Evolutionary conservation across 2,888 invertebrate genomes (phyloP).

Genomic region (Drosophila kokeensis): DNA sequence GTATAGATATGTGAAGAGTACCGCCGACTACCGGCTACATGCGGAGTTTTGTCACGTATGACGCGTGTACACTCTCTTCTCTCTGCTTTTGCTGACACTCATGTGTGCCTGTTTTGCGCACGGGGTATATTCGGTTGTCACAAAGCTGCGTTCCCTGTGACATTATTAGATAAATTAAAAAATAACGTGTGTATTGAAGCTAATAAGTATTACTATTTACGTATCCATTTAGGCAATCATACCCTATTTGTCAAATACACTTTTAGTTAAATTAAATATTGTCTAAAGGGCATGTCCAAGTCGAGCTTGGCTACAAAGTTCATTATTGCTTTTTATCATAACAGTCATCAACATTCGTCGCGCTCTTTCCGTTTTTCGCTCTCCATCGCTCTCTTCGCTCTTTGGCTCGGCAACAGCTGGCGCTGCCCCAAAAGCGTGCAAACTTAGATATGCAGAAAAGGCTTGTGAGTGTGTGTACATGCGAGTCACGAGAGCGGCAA

Average conservation of each 20-base stretch:
- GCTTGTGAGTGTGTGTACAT: conserved; percentile 6
- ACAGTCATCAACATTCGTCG: conserved; percentile 9
- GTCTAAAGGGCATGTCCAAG: conserved; percentile 17
- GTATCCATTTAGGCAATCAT: background rate
- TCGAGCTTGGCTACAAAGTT: conserved; percentile 8
- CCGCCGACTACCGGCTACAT: conserved; percentile 20
- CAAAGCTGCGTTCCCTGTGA: background rate
- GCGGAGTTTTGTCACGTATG: conserved; percentile 31
- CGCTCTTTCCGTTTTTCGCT: conserved; percentile 9
- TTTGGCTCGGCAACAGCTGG: conserved; percentile 43
- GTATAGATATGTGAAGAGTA: conserved; percentile 3
- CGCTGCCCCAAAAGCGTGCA: conserved; percentile 25
- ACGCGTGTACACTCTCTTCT: conserved; percentile 15
- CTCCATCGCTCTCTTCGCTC: conserved; percentile 10
- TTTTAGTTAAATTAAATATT: background rate
- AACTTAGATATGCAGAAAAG: conserved; percentile 24
- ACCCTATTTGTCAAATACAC: background rate
- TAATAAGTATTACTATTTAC: background rate
- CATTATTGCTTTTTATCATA: conserved; percentile 39
- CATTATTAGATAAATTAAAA: background rate
- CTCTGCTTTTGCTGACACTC: background rate
- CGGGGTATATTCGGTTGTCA: conserved; percentile 10
- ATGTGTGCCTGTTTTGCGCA: background rate
- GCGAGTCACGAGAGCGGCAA: conserved; percentile 32
- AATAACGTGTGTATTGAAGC: background rate